Conservation (phyloP, 2,113 vertebrate species). For the Xyliphius kryptos region DNA sequence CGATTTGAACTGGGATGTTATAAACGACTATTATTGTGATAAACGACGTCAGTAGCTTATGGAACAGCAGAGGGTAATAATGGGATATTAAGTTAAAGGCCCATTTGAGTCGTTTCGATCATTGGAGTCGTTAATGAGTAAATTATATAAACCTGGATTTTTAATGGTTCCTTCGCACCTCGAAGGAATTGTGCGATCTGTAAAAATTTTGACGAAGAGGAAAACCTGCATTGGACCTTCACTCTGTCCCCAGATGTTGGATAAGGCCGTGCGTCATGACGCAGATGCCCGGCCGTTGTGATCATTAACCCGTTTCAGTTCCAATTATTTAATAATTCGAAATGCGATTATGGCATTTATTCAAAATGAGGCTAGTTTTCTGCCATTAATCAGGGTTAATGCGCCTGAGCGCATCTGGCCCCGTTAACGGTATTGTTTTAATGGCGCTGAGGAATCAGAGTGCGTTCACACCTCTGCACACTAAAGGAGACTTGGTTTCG, state of each 20-base stretch:
- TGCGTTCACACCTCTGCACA: slow-evolving; percentile 48
- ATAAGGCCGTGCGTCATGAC: neutral
- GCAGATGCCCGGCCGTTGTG: neutral
- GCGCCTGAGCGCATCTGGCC: slow-evolving; percentile 54
- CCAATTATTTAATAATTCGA: slow-evolving; percentile 5
- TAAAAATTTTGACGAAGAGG: neutral
- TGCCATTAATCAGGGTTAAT: slow-evolving; percentile 57
- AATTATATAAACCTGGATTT: neutral
- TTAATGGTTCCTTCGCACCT: slow-evolving; percentile 6
- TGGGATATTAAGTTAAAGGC: neutral
- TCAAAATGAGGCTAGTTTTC: slow-evolving; percentile 11
- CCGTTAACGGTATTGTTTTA: slow-evolving; percentile 50
- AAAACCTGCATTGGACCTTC: neutral
- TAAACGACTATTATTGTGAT: neutral
- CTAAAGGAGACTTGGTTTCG: slow-evolving; percentile 60
- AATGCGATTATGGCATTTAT: no score
- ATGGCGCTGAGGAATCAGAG: slow-evolving; percentile 15
- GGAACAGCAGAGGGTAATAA: neutral
- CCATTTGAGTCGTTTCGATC: neutral
- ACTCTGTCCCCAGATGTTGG: neutral
- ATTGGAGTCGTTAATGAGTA: slow-evolving; percentile 2
- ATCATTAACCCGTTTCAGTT: neutral
- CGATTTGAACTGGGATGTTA: neutral
- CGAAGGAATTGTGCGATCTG: slow-evolving; percentile 3
- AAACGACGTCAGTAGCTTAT: slow-evolving; percentile 5